Evolutionary conservation across 2,888 invertebrate genomes (phyloP), one percentile per base, ranked within the genome.

Genomic region (Rhagium mordax): DNA sequence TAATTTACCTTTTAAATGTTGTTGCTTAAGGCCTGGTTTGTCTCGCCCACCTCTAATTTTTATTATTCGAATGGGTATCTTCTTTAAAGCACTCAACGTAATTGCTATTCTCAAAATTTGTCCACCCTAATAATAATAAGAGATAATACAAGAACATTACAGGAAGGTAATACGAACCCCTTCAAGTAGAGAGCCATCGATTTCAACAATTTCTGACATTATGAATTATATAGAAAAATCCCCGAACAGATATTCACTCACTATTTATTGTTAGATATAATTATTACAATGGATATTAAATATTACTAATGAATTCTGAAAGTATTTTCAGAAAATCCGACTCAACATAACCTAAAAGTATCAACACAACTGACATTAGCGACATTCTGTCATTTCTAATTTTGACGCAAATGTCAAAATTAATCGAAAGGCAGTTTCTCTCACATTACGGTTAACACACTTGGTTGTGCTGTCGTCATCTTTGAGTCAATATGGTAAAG

Each of bases 81-180:
- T 89, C 66, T 94, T 89, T 61, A 98, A 89, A 72, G 94, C 94
- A 85, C 96, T 96, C 24, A 97, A 87, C 7, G 94, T 92, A 21
- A 96, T 88, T 0, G 96, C 92, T 85, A 95, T 93, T 71, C 98
- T 91, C 24, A 98, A 89, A 74, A 97, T 95, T 89, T 98, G 98
- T 0, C 98, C 98, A 71, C 98, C 98, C 96, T 96, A 79, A 75
- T 89, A 83, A 69, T 55, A 47, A 47, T 66, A 47, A 64, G 51
- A 76, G 75, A 51, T 18, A 24, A 61, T 61, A 47, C 29, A n/a
- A 29, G 20, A 27, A 71, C 10, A 60, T 29, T 49, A 10, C 29
- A 48, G 13, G 41, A 8, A 21, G 27, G 18, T 33, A 62, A 57
- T 15, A 87, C 88, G 89, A 90, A 94, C 94, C 82, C 96, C 96